Evolutionary conservation across 1,140 invertebrate genomes (phyloP).

Genomic region (Adelges cooleyi): DNA sequence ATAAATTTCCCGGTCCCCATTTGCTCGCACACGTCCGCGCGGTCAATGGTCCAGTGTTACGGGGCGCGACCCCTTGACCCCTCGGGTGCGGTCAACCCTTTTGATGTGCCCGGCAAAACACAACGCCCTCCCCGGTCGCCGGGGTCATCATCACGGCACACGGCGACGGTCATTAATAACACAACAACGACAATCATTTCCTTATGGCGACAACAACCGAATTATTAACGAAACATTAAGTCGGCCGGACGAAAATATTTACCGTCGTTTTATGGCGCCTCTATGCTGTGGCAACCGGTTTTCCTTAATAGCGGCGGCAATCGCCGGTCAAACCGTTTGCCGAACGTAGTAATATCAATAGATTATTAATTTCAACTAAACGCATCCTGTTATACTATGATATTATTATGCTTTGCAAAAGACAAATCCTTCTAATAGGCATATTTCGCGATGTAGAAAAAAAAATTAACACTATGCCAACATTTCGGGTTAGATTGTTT

Average conservation of each 20-base stretch:
- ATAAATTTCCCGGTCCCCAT: constrained; percentile 7
- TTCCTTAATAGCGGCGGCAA: too few relatives aligned
- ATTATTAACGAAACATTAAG: constrained; percentile 25
- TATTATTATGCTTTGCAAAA: too few relatives aligned
- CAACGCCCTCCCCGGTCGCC: background rate
- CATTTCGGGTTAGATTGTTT: too few relatives aligned
- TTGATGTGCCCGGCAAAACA: constrained; percentile 4
- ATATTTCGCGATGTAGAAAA: too few relatives aligned
- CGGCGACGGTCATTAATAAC: constrained; percentile 11
- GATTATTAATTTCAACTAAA: too few relatives aligned
- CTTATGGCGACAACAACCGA: constrained; percentile 23
- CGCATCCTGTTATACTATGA: too few relatives aligned
- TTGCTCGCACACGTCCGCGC: background rate
- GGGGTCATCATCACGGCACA: background rate
- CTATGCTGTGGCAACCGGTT: too few relatives aligned
- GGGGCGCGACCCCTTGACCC: constrained; percentile 17
- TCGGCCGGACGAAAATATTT: constrained; percentile 15
- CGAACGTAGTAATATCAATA: too few relatives aligned
- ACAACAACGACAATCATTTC: constrained; percentile 27
- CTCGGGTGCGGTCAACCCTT: constrained; percentile 13
- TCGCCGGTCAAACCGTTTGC: too few relatives aligned
- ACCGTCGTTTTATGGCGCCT: background rate
- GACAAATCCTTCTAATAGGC: too few relatives aligned
- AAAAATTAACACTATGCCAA: too few relatives aligned
- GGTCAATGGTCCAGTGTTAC: constrained; percentile 1